Conservation (phyloP, 37 sponge, comb jelly and placozoan species). For the Beroe forskalii region DNA sequence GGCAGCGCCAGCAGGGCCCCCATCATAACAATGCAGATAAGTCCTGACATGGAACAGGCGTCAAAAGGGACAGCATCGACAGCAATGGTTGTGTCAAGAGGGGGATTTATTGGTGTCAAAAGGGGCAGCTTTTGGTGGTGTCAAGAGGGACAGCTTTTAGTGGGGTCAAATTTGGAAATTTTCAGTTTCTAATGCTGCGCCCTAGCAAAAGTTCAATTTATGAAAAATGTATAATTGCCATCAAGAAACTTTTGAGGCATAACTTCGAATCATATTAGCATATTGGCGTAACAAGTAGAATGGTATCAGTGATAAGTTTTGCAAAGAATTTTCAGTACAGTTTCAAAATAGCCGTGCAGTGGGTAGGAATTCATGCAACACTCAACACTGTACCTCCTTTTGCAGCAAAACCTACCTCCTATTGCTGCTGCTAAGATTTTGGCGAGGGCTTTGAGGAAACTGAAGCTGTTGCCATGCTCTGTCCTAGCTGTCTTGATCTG, state of each 20-base stretch:
- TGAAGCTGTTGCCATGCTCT: constrained; percentile 20
- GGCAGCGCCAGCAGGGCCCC: constrained; percentile 19
- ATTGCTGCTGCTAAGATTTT: constrained; percentile 17
- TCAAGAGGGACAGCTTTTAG: no score
- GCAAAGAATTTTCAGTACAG: no score
- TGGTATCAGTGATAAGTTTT: no score
- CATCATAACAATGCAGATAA: background rate
- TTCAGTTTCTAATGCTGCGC: no score
- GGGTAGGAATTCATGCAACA: background rate
- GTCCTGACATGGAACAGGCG: background rate
- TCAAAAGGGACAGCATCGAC: background rate
- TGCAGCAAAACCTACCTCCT: no score
- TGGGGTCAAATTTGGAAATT: background rate
- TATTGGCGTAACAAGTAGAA: no score
- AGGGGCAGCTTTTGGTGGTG: background rate
- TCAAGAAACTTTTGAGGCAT: no score
- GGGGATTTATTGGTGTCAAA: no score
- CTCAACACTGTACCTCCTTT: background rate
- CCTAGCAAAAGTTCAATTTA: no score
- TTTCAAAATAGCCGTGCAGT: no score
- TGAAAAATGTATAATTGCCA: no score
- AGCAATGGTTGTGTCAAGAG: background rate
- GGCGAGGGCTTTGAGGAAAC: background rate
- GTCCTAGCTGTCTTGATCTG: constrained; percentile 4
- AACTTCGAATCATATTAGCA: no score